Evolutionary conservation across 1,140 invertebrate species (phyloP), one percentile per base, ranked within the genome.

Genomic region (Goniozus legneri): DNA sequence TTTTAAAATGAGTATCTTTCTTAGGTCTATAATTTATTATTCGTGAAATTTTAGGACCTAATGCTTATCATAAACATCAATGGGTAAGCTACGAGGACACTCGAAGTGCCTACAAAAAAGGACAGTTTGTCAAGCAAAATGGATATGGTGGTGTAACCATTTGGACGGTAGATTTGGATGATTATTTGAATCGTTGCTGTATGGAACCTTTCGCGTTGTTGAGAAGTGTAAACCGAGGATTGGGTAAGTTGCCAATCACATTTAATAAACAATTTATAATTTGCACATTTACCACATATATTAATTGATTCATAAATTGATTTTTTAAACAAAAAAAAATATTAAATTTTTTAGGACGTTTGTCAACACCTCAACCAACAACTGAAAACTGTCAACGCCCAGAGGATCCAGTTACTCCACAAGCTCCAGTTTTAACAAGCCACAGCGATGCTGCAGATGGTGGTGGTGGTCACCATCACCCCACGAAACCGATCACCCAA

Each of bases 91-190:
- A 85, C 64, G 94, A 97, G 57, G 86, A 94, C 72, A 62, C 80
- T 1, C 80, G 83, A 35, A 93, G 89, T 20, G 76, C 94, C 2
- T 77, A 68, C 15, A 77, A 83, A 44, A 95, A 95, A 75, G 87
- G 87, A 6, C 75, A 84, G 46, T 93, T 86, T 77, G 84, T 91
- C 1, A 67, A 80, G 14, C 73, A 78, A 2, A 80, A 83, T 60
- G 83, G 84, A 7, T 85, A 85, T 47, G 90, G 87, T 2, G 92
- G 92, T 7, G 83, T 86, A 1, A 86, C 89, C 48, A 86, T 91
- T 2, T 97, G 92, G 92, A 93, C 92, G 0, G 79, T 96, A 0
- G 94, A 97, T 64, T 70, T 97, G 47, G 92, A 96, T 58, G 92
- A 96, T 62, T 93, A 91, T 58, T 82, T 78, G 31, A 93, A 93